Evolutionary conservation across 2,888 invertebrate species (phyloP).

Genomic region (Epiblema foenella): DNA sequence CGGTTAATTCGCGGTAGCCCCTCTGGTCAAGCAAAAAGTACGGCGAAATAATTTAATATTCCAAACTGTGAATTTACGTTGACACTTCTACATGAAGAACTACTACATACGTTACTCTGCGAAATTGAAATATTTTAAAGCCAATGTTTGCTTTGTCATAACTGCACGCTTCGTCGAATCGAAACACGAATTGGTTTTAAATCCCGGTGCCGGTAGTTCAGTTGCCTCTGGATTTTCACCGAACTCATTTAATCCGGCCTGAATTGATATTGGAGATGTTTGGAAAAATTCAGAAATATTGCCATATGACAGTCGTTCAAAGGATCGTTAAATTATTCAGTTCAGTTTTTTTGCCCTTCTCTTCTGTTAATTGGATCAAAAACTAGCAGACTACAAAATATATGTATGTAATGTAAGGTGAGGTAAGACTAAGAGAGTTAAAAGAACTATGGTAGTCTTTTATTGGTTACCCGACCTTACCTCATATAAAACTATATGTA

Average conservation of each 20-base stretch:
- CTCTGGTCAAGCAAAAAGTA: too few species aligned
- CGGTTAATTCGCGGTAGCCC: too few species aligned
- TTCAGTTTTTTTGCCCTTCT: too few species aligned
- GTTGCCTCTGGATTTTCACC: constrained; percentile 6
- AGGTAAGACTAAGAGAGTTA: too few species aligned
- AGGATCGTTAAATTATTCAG: too few species aligned
- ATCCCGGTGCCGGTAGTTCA: neutral
- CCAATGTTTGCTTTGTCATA: constrained; percentile 4
- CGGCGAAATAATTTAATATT: too few species aligned
- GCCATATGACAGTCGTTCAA: too few species aligned
- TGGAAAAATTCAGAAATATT: neutral
- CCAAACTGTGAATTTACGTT: too few species aligned
- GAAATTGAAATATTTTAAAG: neutral
- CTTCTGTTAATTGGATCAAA: neutral
- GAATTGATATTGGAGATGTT: constrained; percentile 1
- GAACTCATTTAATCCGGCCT: constrained; percentile 9
- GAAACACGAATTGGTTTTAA: constrained; percentile 18
- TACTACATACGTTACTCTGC: neutral
- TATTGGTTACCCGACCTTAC: too few species aligned
- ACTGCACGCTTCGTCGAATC: constrained; percentile 1
- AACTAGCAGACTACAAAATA: neutral
- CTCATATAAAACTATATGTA: neutral
- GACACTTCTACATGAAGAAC: too few species aligned
- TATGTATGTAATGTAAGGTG: too few species aligned
- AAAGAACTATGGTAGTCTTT: too few species aligned